phyloP scores from a whole-genome alignment of 2,113 vertebrate species.

The Pavo muticus region DNA sequence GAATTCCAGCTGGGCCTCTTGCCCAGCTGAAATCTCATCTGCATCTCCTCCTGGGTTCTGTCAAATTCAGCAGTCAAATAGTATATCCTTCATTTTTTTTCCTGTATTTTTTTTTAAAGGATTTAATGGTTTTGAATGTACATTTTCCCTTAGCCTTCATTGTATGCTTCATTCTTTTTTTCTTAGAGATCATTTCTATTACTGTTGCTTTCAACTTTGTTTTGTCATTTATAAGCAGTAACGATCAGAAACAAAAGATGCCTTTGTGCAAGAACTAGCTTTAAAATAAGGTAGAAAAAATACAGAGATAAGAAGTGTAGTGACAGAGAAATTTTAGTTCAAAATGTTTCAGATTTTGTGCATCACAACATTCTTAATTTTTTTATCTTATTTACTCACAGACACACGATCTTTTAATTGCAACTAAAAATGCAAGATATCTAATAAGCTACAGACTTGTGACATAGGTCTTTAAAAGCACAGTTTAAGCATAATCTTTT shows the following conservation, averaged over 20 bases:
- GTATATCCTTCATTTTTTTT: not conserved
- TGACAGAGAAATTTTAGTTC: not conserved
- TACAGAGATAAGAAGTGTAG: not conserved
- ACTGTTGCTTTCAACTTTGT: not conserved
- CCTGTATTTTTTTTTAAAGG: not conserved
- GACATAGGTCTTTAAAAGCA: not conserved
- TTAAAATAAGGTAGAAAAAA: not conserved
- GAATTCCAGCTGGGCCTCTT: not conserved
- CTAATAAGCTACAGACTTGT: not conserved
- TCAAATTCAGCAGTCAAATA: not conserved
- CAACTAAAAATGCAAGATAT: not conserved
- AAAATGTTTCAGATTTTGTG: not conserved
- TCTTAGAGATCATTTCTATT: not conserved
- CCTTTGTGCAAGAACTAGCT: not conserved
- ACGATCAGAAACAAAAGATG: not conserved
- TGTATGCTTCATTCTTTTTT: not conserved
- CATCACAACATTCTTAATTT: not conserved
- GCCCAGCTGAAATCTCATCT: not conserved
- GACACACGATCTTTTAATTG: not conserved
- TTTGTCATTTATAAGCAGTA: not conserved
- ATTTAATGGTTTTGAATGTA: not conserved
- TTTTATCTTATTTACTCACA: not conserved
- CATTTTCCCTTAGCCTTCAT: not conserved
- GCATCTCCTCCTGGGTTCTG: not conserved
- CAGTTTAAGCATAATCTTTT: not conserved